Base-by-base conservation (phyloP, 1,140 invertebrate genomes). In the Phenacoccus solenopsis region DNA sequence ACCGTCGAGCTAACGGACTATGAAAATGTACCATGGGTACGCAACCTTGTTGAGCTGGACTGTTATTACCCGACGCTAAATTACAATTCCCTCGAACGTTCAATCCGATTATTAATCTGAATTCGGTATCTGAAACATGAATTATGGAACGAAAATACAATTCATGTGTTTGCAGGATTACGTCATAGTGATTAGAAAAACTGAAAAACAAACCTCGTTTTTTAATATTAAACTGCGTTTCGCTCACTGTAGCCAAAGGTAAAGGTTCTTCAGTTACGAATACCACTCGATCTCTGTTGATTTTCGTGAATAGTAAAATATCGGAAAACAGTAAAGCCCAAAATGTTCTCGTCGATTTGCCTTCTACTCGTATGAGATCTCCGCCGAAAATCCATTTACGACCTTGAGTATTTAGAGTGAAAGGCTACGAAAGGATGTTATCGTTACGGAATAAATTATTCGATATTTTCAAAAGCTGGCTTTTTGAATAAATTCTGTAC, bases 341-440 rank as follows among this genome's bases (percentile, higher is more conserved):
- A 74, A 88, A 91, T 0, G 90, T 87, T 72, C 89, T 83, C 13
- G 90, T 82, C 10, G 87, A 85, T n/a, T 89, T 82, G 0, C 89
- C 89, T 80, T 92, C 90, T 0, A 92, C 88, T 70, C 89, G 84
- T 10, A 86, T 87, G 21, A 93, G 77, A 72, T 92, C 90, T 1
- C 90, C 90, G 13, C 90, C 90, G 73, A 93, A 92, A 61, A 93
- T 87, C 90, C 90, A 93, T 78, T 91, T 89, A 70, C 91, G 83
- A 7, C 89, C 89, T 49, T 88, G 87, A 73, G 88, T 87, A 74
- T 85, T 88, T 76, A 93, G 80, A 24, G 87, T 85, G 77, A 93
- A 93, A 61, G 91, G 90, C 84, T 87, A 76, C 28, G 81, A 83
- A 69, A 32, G 13, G 5, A 32, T 32, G 30, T 7, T 32, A 32